A percentile compares a stretch with the other conserved stretches of the same genome.
Conservation (phyloP, 2,797 vertebrate species). For the Eurystomus glaucurus region DNA sequence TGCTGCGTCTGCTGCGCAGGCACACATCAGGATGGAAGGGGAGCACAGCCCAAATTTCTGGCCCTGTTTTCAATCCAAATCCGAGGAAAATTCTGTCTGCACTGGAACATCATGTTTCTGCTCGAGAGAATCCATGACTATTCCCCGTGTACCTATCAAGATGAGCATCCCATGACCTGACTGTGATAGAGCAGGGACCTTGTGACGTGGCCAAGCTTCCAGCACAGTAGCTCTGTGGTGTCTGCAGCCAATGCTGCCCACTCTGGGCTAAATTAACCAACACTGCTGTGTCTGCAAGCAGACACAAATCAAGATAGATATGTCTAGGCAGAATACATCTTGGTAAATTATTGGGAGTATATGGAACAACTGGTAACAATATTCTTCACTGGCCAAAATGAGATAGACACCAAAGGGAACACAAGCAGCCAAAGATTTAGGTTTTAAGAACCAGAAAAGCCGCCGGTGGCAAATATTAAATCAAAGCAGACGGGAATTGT, state of each 20-base stretch:
- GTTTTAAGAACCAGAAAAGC: conserved; percentile 8
- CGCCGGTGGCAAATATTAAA: background rate
- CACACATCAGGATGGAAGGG: background rate
- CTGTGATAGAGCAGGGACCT: fast-evolving
- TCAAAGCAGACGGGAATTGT: background rate
- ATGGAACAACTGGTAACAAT: background rate
- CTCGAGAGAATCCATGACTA: background rate
- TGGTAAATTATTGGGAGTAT: background rate
- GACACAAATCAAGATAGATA: background rate
- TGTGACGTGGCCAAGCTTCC: background rate
- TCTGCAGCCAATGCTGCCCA: conserved; percentile 14
- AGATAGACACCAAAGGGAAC: background rate
- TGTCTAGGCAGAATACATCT: conserved; percentile 25
- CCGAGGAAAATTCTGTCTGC: background rate
- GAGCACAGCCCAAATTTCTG: background rate
- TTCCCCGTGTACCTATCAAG: fast-evolving
- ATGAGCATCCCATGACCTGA: background rate
- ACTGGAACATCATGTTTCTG: background rate
- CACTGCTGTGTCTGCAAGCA: background rate
- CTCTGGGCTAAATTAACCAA: background rate
- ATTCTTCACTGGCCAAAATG: background rate
- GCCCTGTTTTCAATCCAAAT: background rate
- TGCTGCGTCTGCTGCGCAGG: fast-evolving
- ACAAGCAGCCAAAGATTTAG: background rate
- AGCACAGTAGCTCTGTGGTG: background rate